Percentiles rank a stretch among this genome's conserved stretches.
Evolutionary conservation across 92 coral and sea anemone species (phyloP).

Genomic region (Zoanthus sansibaricus): DNA sequence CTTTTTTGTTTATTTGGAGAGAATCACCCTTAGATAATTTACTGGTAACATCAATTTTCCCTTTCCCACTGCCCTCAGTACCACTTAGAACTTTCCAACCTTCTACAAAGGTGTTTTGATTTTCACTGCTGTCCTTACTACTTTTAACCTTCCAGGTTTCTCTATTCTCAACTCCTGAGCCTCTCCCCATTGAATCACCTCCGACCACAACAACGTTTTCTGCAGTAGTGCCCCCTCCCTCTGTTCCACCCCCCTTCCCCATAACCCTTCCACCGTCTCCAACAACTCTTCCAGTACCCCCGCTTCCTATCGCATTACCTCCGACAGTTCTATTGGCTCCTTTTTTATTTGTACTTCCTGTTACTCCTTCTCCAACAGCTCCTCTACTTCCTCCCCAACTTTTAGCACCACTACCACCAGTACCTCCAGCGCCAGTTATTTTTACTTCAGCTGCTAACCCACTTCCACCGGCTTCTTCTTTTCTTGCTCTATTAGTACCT

Average conservation of each 20-base stretch:
- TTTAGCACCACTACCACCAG: background rate
- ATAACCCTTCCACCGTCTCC: slow-evolving; percentile 24
- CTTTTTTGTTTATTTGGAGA: background rate
- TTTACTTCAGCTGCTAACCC: too few species aligned
- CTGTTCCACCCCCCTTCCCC: slow-evolving; percentile 7
- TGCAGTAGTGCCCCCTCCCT: slow-evolving; percentile 30
- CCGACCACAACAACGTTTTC: slow-evolving; percentile 42
- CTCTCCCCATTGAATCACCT: slow-evolving; percentile 35
- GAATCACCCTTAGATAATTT: background rate
- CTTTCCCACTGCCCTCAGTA: slow-evolving; percentile 55
- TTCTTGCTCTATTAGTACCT: too few species aligned
- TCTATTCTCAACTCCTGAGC: slow-evolving; percentile 29
- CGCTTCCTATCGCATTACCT: slow-evolving; percentile 31
- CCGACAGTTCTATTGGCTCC: slow-evolving; percentile 34
- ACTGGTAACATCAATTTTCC: slow-evolving; percentile 8
- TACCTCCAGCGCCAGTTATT: too few species aligned
- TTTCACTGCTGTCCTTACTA: slow-evolving; percentile 58
- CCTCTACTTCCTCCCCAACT: background rate
- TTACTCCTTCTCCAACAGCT: background rate
- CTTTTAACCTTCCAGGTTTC: slow-evolving; percentile 19
- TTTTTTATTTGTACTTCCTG: background rate
- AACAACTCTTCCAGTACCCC: slow-evolving; percentile 32
- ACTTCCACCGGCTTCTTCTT: too few species aligned
- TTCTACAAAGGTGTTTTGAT: slow-evolving; percentile 50
- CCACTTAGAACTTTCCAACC: slow-evolving; percentile 56